Percentiles rank a stretch among this genome's conserved stretches.
These are phyloP conservation scores for Glaucomys volans DNA, from an alignment of 2,113 vertebrate species.

Conservation along the genomic window DNA sequence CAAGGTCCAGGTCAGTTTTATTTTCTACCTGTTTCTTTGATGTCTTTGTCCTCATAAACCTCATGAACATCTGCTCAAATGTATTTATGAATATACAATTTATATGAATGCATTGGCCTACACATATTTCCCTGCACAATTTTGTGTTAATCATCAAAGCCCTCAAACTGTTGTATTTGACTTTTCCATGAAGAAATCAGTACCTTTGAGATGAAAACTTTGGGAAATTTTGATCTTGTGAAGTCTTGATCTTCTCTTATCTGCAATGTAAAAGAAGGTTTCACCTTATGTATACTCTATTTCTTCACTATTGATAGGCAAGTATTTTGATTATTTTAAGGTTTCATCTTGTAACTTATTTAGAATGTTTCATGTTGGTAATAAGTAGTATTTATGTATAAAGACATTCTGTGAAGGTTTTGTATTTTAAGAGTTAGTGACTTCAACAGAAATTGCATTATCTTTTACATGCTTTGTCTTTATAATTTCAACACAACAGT, in stretches of 20 bases:
- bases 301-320: slow-evolving; percentile 4
- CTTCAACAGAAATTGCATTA: background rate
- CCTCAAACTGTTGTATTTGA: background rate
- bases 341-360: slow-evolving; percentile 61
- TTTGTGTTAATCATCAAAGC: slow-evolving; percentile 49
- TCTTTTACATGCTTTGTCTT: slow-evolving; percentile 24
- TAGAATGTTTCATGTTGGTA: background rate
- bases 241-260: background rate
- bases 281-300: background rate
- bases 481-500: background rate
- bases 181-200: slow-evolving; percentile 28
- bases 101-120: slow-evolving; percentile 34
- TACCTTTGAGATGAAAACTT: background rate
- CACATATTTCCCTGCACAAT: background rate
- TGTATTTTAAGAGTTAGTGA: slow-evolving; percentile 26
- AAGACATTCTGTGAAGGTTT: background rate
- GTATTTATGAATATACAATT: slow-evolving; percentile 10
- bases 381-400: background rate
- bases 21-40: slow-evolving; percentile 71
- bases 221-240: background rate
- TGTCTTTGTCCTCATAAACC: slow-evolving; percentile 44
- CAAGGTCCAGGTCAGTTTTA: slow-evolving; percentile 70
- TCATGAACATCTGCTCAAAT: background rate
- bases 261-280: background rate
- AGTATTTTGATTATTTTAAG: slow-evolving; percentile 65